Conservation (phyloP, 2,888 invertebrate genomes). For the Synanthedon formicaeformis region DNA sequence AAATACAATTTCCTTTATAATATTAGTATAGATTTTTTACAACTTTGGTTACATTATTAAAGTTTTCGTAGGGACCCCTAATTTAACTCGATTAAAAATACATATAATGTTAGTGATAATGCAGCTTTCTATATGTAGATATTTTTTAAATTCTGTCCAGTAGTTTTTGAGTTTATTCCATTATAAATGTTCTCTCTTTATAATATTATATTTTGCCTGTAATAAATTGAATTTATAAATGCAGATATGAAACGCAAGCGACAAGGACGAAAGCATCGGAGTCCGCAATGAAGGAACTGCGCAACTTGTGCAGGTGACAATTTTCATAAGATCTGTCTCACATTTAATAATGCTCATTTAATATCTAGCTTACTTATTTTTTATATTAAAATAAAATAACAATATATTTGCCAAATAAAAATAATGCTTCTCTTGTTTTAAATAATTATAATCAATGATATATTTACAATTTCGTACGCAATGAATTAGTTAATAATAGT, state of each 20-base stretch:
- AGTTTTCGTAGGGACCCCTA: too few relatives aligned
- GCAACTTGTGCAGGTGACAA: slow-evolving; percentile 46
- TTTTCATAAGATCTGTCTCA: neutral
- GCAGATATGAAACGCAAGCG: slow-evolving; percentile 52
- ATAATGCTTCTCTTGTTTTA: neutral
- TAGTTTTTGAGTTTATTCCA: too few relatives aligned
- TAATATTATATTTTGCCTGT: neutral
- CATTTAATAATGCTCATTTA: neutral
- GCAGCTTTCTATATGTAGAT: too few relatives aligned
- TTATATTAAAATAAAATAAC: too few relatives aligned
- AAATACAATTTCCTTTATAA: too few relatives aligned
- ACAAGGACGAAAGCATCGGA: slow-evolving; percentile 50
- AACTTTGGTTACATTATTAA: too few relatives aligned
- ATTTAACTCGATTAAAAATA: too few relatives aligned
- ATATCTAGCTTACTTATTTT: neutral
- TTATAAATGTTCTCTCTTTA: too few relatives aligned
- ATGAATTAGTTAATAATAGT: neutral
- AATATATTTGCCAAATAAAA: slow-evolving; percentile 3
- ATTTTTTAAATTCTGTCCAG: too few relatives aligned
- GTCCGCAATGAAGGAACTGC: slow-evolving; percentile 50
- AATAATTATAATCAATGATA: neutral
- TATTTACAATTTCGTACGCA: neutral
- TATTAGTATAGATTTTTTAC: too few relatives aligned
- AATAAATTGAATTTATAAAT: slow-evolving; percentile 6
- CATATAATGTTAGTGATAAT: too few relatives aligned